A percentile compares a stretch with the other conserved stretches of the same genome.
Evolutionary conservation across 2,113 vertebrate species (phyloP).

Genomic region (Murina feae): DNA sequence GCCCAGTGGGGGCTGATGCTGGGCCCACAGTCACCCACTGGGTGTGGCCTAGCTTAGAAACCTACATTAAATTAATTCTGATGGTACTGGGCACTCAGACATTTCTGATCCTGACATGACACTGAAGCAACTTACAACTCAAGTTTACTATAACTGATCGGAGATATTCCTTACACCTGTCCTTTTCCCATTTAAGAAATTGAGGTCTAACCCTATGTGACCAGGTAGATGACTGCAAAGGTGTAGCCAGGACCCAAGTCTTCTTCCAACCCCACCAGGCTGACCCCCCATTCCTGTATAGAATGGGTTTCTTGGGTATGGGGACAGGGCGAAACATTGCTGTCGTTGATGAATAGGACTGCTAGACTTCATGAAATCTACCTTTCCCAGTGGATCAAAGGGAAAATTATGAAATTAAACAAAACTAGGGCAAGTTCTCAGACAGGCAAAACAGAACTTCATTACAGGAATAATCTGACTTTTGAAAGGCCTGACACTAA

Average conservation of each 20-base stretch:
- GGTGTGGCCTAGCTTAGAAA: not conserved
- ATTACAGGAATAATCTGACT: not conserved
- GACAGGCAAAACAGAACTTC: not conserved
- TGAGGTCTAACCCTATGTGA: not conserved
- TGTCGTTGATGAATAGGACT: not conserved
- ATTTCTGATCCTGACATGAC: not conserved
- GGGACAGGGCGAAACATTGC: not conserved
- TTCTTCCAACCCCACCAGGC: not conserved
- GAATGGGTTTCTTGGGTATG: not conserved
- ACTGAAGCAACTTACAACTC: not conserved
- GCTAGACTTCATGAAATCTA: not conserved
- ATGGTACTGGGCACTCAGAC: not conserved
- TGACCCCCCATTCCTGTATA: rapidly evolving
- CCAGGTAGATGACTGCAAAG: not conserved
- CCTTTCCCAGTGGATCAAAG: not conserved
- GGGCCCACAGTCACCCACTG: not conserved
- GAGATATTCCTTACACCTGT: not conserved
- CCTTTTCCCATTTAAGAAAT: not conserved
- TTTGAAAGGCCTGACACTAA: not conserved
- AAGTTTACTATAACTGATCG: not conserved
- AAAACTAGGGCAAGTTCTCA: not conserved
- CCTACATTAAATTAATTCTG: not conserved
- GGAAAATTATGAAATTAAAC: not conserved
- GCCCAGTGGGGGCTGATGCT: rapidly evolving
- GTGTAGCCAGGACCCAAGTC: not conserved